Evolutionary conservation across 2,113 vertebrate genomes (phyloP).

Genomic region (Rynchops niger): DNA sequence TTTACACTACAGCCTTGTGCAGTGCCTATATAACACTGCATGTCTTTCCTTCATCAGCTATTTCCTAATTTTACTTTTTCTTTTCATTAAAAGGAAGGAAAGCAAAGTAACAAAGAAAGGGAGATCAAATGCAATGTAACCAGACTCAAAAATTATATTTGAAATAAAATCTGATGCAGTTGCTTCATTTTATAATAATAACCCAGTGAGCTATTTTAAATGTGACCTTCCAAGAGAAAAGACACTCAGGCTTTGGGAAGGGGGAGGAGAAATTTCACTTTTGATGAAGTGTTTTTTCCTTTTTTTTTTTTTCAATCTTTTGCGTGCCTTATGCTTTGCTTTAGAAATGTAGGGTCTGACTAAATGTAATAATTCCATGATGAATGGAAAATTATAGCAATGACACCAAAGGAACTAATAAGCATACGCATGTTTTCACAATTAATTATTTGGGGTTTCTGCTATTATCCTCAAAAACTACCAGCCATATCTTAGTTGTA

Average conservation of each 20-base stretch:
- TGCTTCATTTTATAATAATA: neutral
- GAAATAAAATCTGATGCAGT: neutral
- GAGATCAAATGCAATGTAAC: neutral
- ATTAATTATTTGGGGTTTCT: neutral
- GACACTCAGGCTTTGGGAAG: neutral
- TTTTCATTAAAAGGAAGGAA: neutral
- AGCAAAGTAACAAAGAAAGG: neutral
- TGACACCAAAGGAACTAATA: neutral
- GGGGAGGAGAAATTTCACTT: neutral
- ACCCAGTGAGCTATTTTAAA: neutral
- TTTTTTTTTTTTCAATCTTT: neutral
- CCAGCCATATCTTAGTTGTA: neutral
- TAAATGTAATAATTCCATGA: neutral
- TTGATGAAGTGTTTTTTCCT: neutral
- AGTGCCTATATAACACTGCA: neutral
- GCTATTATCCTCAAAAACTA: neutral
- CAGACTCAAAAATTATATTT: neutral
- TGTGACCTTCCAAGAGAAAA: neutral
- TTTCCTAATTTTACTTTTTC: neutral
- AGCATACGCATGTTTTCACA: neutral
- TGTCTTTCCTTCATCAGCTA: neutral
- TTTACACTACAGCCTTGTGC: neutral
- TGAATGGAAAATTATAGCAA: neutral
- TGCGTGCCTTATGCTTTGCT: neutral
- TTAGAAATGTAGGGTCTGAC: neutral